Conservation (phyloP, 2,888 invertebrate species). For the Hypomecis punctinalis region DNA sequence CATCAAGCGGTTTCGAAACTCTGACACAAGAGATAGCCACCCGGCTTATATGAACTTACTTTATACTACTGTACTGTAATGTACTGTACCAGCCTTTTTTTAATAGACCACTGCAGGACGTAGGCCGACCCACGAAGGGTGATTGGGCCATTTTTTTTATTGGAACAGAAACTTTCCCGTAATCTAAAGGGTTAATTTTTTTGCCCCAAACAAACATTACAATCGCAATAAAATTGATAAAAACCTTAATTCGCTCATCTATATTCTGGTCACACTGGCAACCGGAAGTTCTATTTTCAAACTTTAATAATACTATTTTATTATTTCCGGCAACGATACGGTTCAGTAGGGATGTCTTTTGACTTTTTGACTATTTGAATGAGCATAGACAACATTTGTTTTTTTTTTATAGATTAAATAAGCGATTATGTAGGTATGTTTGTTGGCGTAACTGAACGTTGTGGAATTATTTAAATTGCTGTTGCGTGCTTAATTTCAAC, state of each 20-base stretch:
- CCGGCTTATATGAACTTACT: too few species aligned
- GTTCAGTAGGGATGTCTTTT: conserved; percentile 45
- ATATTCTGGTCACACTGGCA: conserved; percentile 73
- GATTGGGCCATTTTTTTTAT: too few species aligned
- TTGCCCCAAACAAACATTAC: conserved; percentile 21
- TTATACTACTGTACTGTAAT: too few species aligned
- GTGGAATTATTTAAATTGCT: conserved; percentile 56
- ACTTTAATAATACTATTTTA: conserved; percentile 67
- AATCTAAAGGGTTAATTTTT: conserved; percentile 12
- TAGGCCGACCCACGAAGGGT: too few species aligned
- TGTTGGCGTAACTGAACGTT: conserved; percentile 46
- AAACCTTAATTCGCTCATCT: conserved; percentile 70
- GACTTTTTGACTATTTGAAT: conserved; percentile 27
- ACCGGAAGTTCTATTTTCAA: conserved; percentile 65
- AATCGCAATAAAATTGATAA: conserved; percentile 48
- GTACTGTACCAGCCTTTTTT: too few species aligned
- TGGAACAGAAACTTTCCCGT: conserved; percentile 15
- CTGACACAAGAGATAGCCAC: too few species aligned
- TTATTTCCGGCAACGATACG: conserved; percentile 67
- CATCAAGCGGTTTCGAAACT: too few species aligned
- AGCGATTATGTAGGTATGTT: conserved; percentile 56
- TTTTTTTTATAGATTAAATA: conserved; percentile 50
- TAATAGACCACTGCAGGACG: too few species aligned
- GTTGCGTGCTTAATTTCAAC: conserved; percentile 23
- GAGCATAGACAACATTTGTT: conserved; percentile 51